Percentiles rank a stretch among this genome's conserved stretches.
phyloP scores from a whole-genome alignment of 2,888 invertebrate genomes.

The Caenorhabditis sp. region DNA sequence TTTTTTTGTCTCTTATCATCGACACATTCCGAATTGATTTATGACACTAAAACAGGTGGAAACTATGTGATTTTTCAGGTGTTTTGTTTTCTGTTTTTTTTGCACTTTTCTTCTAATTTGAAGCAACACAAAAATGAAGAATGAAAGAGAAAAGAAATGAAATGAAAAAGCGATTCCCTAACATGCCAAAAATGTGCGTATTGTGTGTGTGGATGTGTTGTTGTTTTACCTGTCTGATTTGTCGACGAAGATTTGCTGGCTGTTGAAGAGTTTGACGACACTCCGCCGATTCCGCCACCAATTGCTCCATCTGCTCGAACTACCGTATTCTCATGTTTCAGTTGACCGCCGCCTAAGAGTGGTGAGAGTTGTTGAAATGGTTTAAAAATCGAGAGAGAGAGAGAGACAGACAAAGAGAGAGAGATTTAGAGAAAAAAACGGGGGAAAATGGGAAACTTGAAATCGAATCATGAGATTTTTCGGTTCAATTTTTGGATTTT shows the following conservation, averaged over 20 bases:
- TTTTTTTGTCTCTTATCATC: too few species aligned
- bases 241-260: constrained; percentile 41
- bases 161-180: too few species aligned
- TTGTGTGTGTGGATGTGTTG: neutral
- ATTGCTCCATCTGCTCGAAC: constrained; percentile 65
- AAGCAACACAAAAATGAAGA: too few species aligned
- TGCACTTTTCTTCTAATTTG: too few species aligned
- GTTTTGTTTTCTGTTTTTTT: too few species aligned
- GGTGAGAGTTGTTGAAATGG: constrained; percentile 9
- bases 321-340: constrained; percentile 71
- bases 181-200: too few species aligned
- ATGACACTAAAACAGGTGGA: too few species aligned
- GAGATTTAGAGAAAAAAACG: neutral
- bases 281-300: neutral
- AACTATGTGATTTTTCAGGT: too few species aligned
- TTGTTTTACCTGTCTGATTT: constrained; percentile 27
- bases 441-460: neutral
- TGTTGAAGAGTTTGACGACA: constrained; percentile 35
- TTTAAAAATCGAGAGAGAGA: constrained; percentile 10
- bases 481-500: neutral
- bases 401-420: constrained; percentile 16
- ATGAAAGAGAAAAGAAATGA: too few species aligned
- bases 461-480: neutral
- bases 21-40: too few species aligned
- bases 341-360: constrained; percentile 50